Percentiles rank a stretch among this genome's conserved stretches.
Conservation (phyloP, 53 echinoderm and acorn worm species). For the Paelopatides confundens region DNA sequence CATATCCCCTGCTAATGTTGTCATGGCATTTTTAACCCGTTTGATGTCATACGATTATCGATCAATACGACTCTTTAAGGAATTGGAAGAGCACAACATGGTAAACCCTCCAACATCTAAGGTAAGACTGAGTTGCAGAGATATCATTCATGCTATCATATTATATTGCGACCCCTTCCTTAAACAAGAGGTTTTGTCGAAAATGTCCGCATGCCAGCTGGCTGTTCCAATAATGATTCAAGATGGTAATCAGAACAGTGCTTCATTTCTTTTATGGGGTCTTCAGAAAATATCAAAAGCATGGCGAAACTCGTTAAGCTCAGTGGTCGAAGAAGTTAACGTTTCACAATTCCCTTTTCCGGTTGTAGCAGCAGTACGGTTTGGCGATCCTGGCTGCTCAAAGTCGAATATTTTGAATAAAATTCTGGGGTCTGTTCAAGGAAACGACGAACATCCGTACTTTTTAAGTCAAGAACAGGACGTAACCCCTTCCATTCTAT, state of each 20-base stretch:
- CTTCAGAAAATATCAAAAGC: neutral
- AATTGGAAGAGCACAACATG: neutral
- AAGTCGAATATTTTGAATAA: constrained; percentile 29
- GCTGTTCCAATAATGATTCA: constrained; percentile 1
- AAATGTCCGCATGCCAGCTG: constrained; percentile 44
- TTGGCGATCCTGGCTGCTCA: neutral
- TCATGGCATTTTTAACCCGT: neutral
- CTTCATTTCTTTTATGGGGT: neutral
- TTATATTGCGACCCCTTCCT: constrained; percentile 33
- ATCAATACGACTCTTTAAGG: neutral
- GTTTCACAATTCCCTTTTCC: neutral
- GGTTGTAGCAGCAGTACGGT: neutral
- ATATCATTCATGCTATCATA: constrained; percentile 1
- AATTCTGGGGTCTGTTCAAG: constrained; percentile 25
- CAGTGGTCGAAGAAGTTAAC: neutral
- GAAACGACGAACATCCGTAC: constrained; percentile 43
- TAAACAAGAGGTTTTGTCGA: constrained; percentile 22
- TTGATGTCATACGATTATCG: constrained; percentile 26
- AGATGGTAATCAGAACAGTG: neutral
- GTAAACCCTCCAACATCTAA: too few species aligned
- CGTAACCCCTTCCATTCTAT: neutral
- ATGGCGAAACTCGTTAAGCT: neutral
- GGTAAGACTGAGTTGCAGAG: constrained; percentile 4
- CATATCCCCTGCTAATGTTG: neutral
- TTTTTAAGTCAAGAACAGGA: constrained; percentile 8